phyloP scores from a whole-genome alignment of 1,140 invertebrate genomes.

The Neoseiulus cucumeris region DNA sequence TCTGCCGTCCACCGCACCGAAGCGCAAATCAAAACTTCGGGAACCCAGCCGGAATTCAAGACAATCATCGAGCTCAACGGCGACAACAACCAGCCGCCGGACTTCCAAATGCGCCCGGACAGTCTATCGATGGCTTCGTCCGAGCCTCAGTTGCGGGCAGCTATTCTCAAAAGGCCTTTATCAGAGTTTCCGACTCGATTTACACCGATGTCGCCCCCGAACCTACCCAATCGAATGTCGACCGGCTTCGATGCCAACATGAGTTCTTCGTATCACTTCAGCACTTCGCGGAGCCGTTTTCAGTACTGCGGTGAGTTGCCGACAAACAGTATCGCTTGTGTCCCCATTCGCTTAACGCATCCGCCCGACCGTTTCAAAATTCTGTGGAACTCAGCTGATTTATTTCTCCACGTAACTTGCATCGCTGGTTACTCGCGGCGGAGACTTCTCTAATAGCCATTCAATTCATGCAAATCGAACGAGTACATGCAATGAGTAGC shows the following conservation, averaged over 20 bases:
- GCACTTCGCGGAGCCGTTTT: constrained; percentile 1
- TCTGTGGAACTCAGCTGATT: too few relatives aligned
- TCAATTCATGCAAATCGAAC: too few relatives aligned
- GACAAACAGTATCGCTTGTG: not conserved
- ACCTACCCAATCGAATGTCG: not conserved
- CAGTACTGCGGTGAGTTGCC: not conserved
- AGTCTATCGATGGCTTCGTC: not conserved
- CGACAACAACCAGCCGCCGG: not conserved
- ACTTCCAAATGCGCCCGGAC: not conserved
- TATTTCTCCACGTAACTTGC: too few relatives aligned
- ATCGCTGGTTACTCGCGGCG: too few relatives aligned
- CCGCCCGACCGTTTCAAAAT: too few relatives aligned
- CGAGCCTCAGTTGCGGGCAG: not conserved
- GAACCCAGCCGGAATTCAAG: not conserved
- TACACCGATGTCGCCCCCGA: not conserved
- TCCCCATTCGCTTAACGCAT: too few relatives aligned
- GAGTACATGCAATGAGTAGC: too few relatives aligned
- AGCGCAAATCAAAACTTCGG: not conserved
- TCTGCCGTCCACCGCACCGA: constrained; percentile 1
- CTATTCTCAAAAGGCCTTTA: not conserved
- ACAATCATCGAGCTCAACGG: constrained; percentile 7
- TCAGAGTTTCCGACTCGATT: not conserved
- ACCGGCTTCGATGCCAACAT: constrained; percentile 7
- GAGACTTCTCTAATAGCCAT: too few relatives aligned
- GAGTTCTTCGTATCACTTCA: constrained; percentile 10